A percentile compares a stretch with the other conserved stretches of the same genome.
Evolutionary conservation across 2,797 vertebrate genomes (phyloP).

Genomic region (Cuniculus paca): DNA sequence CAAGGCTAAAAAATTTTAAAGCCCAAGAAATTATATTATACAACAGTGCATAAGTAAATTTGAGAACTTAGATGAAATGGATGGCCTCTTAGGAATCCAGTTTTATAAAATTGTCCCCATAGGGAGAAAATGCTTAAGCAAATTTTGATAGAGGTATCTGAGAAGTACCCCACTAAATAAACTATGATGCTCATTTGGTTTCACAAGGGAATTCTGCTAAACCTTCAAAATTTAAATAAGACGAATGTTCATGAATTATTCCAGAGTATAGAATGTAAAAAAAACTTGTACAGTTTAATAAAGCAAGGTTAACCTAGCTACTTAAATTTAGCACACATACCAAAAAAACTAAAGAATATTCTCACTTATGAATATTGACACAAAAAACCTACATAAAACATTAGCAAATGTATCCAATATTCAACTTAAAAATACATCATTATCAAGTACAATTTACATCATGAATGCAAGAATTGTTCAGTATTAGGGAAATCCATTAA

Average conservation of each 20-base stretch:
- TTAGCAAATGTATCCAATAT: background rate
- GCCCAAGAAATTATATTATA: background rate
- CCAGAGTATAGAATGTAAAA: background rate
- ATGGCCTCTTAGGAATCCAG: background rate
- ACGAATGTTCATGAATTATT: slow-evolving; percentile 12
- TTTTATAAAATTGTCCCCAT: background rate
- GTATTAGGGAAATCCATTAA: background rate
- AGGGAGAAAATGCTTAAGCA: background rate
- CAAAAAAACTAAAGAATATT: background rate
- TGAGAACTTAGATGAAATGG: no score
- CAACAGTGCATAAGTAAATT: background rate
- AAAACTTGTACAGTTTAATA: background rate
- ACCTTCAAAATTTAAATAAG: slow-evolving; percentile 16
- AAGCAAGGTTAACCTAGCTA: background rate
- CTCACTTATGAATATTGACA: no score
- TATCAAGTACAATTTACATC: background rate
- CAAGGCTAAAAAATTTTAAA: background rate
- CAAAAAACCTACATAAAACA: background rate
- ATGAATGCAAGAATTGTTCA: slow-evolving; percentile 18
- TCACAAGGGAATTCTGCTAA: slow-evolving; percentile 17
- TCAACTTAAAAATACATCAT: background rate
- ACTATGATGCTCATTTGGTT: background rate
- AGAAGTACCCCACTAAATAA: background rate
- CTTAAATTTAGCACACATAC: background rate
- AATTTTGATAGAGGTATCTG: background rate